Base-by-base conservation (phyloP, 2,888 invertebrate species). In the Brachyptera risi region DNA sequence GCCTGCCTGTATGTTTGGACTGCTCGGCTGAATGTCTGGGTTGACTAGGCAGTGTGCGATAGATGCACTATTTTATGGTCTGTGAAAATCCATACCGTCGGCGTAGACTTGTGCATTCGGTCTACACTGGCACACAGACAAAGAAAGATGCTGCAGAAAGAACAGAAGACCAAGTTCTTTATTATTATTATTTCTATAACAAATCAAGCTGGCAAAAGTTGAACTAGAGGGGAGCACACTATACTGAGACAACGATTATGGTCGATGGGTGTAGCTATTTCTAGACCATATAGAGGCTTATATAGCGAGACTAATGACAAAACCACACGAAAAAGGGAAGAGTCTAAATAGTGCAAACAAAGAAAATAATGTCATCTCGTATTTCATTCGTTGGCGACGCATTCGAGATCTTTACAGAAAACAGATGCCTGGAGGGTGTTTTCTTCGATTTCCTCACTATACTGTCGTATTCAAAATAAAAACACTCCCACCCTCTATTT, bases 341-440 rank as follows among this genome's bases (percentile, higher is more conserved):
- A n/a, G n/a, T n/a, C n/a, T n/a, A n/a, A n/a, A n/a, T n/a, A 50
- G 40, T 19, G 49, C 49, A 51, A 59, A 44, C 58, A 37, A 56
- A 56, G 56, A 38, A 56, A 56, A 56, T 27, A 56, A 27, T 56
- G 26, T 56, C 42, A 19, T n/a, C 26, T 26, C 42, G 37, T 38
- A 38, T 56, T 37, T 47, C 47, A 47, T 31, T n/a, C 31, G 31
- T 5, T n/a, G 23, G n/a, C 24, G 47, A 47, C 11, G 21, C 24
- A 24, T 21, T 24, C 23, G 21, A 21, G 44, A 44, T 47, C 47
- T 3, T 47, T 21, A 47, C 47, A 47, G 11, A 47, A 24, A 47
- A 13, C 47, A 47, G 47, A 47, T 21, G 47, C 21, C 13, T 21
- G 21, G 15, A 19, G 42, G 42, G 42, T 42, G 42, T 3, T 3